These are phyloP conservation scores for Orius laevigatus DNA, from an alignment of 1,140 invertebrate species.

Conservation along the genomic window DNA sequence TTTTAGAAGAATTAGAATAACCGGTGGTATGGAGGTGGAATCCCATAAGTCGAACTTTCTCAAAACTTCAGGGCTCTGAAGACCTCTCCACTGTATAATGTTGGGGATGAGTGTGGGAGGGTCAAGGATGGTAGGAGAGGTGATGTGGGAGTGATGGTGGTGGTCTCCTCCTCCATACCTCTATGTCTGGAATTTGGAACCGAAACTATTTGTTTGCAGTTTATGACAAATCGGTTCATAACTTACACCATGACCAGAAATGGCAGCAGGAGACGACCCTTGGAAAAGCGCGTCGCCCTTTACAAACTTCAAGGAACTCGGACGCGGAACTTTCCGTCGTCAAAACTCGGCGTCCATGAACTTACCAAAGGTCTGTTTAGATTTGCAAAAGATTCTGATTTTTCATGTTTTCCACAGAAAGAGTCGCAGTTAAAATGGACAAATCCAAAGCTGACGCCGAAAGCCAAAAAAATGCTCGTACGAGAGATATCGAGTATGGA, in stretches of 20 bases:
- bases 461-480: conserved; percentile 57
- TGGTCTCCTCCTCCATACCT: too few species aligned
- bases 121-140: too few species aligned
- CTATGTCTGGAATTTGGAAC: too few species aligned
- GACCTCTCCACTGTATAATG: too few species aligned
- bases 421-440: conserved; percentile 81
- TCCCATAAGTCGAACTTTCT: too few species aligned
- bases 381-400: too few species aligned
- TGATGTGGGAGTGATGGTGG: too few species aligned
- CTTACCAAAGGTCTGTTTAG: conserved; percentile 62
- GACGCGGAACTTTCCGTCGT: conserved; percentile 77
- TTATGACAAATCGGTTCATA: conserved; percentile 21
- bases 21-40: too few species aligned
- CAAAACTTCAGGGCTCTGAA: too few species aligned
- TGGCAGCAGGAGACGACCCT: conserved; percentile 42
- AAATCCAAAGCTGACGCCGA: conserved; percentile 63
- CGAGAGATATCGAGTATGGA: conserved; percentile 69
- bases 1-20: too few species aligned
- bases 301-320: conserved; percentile 52
- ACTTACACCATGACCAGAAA: conserved; percentile 22
- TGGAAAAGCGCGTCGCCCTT: conserved; percentile 47
- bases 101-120: too few species aligned
- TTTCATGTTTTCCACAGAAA: conserved; percentile 35
- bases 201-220: conserved; percentile 21
- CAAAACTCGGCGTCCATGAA: conserved; percentile 68